Evolutionary conservation across 2,888 invertebrate genomes (phyloP).

Genomic region (Troides helena): DNA sequence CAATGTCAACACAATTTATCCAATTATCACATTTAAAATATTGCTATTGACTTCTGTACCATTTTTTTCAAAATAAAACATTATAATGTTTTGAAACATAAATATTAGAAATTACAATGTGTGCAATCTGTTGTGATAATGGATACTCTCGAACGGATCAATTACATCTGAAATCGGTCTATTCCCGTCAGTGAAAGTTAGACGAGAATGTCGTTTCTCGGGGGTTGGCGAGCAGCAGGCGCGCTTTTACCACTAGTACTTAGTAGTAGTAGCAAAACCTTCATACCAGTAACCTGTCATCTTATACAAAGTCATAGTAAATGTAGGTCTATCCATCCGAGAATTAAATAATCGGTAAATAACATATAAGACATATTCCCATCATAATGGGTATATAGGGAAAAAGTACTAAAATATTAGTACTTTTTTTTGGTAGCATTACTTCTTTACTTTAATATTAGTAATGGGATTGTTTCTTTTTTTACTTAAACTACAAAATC

Average conservation of each 20-base stretch:
- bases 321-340: neutral
- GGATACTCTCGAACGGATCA: conserved; percentile 18
- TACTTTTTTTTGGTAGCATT: no score
- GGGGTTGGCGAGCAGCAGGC: conserved; percentile 17
- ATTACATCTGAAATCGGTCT: conserved; percentile 22
- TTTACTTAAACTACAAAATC: no score
- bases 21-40: no score
- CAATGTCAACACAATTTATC: neutral
- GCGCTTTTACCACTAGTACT: conserved; percentile 23
- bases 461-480: no score
- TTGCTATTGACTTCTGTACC: neutral
- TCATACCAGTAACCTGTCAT: no score
- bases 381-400: no score
- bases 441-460: no score
- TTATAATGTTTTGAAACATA: neutral
- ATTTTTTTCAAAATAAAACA: no score
- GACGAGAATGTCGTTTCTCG: conserved; percentile 24
- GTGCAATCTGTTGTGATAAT: neutral
- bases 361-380: no score
- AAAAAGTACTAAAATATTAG: no score
- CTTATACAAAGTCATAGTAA: neutral
- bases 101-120: neutral
- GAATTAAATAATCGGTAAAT: no score
- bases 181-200: conserved; percentile 29
- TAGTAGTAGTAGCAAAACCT: neutral